Percentiles rank a stretch among this genome's conserved stretches.
Conservation (phyloP, 1,140 invertebrate genomes). For the Euborellia annulipes region DNA sequence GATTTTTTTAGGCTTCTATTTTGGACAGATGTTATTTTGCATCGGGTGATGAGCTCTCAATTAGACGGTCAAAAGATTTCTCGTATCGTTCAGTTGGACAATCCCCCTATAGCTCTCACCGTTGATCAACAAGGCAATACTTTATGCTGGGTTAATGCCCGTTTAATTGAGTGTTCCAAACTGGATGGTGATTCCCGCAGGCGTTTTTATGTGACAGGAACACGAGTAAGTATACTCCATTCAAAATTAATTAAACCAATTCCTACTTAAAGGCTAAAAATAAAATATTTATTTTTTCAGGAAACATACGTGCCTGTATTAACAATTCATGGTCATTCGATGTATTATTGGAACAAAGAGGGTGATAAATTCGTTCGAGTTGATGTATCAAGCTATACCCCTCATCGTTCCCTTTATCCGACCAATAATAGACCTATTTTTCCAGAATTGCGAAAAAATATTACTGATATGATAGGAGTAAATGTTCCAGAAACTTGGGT, state of each 20-base stretch:
- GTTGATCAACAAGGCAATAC: slow-evolving; percentile 60
- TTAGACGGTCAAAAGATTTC: slow-evolving; percentile 66
- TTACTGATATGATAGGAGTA: slow-evolving; percentile 42
- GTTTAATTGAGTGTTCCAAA: slow-evolving; percentile 58
- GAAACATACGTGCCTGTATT: too few species aligned
- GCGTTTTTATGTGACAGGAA: too few species aligned
- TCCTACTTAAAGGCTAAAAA: too few species aligned
- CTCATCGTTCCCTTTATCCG: too few species aligned
- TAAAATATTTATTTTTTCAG: too few species aligned
- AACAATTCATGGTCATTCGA: slow-evolving; percentile 45
- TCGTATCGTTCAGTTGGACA: slow-evolving; percentile 39
- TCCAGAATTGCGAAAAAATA: slow-evolving; percentile 6
- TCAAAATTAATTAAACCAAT: too few species aligned
- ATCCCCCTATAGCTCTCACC: slow-evolving; percentile 48
- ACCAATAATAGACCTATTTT: too few species aligned
- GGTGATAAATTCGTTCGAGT: slow-evolving; percentile 41
- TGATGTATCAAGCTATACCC: slow-evolving; percentile 34
- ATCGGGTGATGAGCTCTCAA: slow-evolving; percentile 58
- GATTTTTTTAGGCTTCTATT: slow-evolving; percentile 49
- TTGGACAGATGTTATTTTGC: slow-evolving; percentile 63
- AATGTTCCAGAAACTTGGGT: slow-evolving; percentile 18
- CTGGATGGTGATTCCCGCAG: slow-evolving; percentile 45
- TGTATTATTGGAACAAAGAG: slow-evolving; percentile 75
- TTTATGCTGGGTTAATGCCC: slow-evolving; percentile 69
- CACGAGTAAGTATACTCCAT: too few species aligned